Conservation (phyloP, 1,140 invertebrate genomes). For the Drosophila sucinea region DNA sequence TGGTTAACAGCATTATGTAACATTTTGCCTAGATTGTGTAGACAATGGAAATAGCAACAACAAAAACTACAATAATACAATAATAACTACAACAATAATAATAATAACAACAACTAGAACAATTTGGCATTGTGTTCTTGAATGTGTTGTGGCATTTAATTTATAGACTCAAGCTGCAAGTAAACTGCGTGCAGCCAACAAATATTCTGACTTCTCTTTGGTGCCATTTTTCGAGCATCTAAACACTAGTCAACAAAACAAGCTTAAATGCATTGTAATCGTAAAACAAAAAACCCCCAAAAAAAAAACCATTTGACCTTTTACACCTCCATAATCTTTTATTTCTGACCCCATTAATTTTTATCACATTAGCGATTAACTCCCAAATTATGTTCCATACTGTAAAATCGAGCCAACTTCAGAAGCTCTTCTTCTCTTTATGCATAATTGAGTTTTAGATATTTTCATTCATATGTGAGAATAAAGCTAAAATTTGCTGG, state of each 20-base stretch:
- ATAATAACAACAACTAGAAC: constrained; percentile 43
- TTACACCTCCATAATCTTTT: too few species aligned
- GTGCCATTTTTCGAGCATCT: not conserved
- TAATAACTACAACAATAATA: constrained; percentile 15
- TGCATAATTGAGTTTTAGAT: constrained; percentile 4
- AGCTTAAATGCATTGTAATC: not conserved
- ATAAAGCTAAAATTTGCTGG: constrained; percentile 12
- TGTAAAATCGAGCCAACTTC: not conserved
- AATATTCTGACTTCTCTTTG: not conserved
- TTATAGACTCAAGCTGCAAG: constrained; percentile 57
- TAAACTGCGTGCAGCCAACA: not conserved
- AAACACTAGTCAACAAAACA: not conserved
- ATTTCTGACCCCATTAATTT: too few species aligned
- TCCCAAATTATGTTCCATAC: not conserved
- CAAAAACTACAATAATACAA: constrained; percentile 18
- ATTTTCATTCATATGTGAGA: constrained; percentile 11
- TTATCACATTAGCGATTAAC: too few species aligned
- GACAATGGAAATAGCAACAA: constrained; percentile 35
- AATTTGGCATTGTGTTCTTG: constrained; percentile 67
- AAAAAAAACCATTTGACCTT: too few species aligned
- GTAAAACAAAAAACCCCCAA: too few species aligned
- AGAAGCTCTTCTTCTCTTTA: not conserved
- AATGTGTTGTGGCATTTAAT: constrained; percentile 59
- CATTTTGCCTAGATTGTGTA: constrained; percentile 34
- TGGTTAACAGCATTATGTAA: constrained; percentile 35